phyloP scores from a whole-genome alignment of 1,140 invertebrate genomes.

The Zaprionus tsacasi region DNA sequence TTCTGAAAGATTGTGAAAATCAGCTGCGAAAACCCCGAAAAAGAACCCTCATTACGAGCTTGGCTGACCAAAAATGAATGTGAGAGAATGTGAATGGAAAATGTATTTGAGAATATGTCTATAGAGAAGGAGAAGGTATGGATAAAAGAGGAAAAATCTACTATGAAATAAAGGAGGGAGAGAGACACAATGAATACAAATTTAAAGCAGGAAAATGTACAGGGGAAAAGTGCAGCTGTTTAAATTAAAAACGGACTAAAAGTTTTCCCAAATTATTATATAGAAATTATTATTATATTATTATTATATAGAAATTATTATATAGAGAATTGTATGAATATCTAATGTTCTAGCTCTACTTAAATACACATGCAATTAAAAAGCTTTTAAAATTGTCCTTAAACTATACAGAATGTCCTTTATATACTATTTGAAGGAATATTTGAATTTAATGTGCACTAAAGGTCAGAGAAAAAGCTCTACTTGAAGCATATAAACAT shows the following conservation, averaged over 20 bases:
- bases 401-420: no score
- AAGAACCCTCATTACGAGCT: conserved; percentile 69
- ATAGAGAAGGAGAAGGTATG: background rate
- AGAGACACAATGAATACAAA: background rate
- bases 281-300: no score
- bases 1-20: conserved; percentile 17
- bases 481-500: no score
- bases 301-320: no score
- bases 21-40: conserved; percentile 28
- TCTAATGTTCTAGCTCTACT: no score
- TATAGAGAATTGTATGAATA: no score
- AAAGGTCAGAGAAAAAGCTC: background rate
- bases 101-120: background rate
- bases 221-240: background rate
- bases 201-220: background rate
- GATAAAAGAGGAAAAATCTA: background rate
- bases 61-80: conserved; percentile 58
- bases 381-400: no score
- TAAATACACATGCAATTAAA: no score
- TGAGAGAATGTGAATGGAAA: conserved; percentile 12
- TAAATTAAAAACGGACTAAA: background rate
- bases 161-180: background rate
- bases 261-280: no score
- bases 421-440: no score
- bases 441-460: no score